phyloP scores from a whole-genome alignment of 2,797 vertebrate species.

The Halcyon chelicuti region DNA sequence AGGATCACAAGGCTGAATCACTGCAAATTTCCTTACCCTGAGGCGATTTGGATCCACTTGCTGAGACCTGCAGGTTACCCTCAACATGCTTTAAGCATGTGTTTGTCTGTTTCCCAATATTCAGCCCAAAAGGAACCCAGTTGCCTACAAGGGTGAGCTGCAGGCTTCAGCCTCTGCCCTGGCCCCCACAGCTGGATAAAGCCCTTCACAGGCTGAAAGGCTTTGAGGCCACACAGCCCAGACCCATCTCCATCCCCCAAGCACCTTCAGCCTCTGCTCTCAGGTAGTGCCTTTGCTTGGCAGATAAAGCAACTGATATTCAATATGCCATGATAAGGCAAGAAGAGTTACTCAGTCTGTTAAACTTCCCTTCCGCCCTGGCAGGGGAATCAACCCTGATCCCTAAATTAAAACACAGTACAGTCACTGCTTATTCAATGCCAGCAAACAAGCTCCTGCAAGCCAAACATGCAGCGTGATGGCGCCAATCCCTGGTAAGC shows the following conservation, averaged over 20 bases:
- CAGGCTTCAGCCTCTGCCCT: not conserved
- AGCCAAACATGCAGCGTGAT: not conserved
- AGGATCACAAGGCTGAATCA: not conserved
- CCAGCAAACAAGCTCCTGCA: constrained; percentile 36
- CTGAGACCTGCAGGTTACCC: not conserved
- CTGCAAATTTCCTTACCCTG: not conserved
- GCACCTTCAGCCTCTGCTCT: not conserved
- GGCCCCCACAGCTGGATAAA: not conserved
- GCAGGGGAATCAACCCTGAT: not conserved
- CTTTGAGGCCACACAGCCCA: fast-evolving
- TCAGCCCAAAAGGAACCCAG: not conserved
- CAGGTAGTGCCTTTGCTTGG: not conserved
- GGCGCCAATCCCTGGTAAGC: not conserved
- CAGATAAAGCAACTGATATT: not conserved
- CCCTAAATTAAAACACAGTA: constrained; percentile 2
- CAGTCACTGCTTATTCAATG: not conserved
- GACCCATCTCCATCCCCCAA: not conserved
- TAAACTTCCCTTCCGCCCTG: not conserved
- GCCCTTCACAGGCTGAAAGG: not conserved
- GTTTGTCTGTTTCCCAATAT: not conserved
- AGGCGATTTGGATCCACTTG: fast-evolving
- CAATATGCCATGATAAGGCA: not conserved
- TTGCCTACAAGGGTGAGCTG: not conserved
- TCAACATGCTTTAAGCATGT: not conserved
- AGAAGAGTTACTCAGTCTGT: not conserved